Percentiles rank a stretch among this genome's conserved stretches.
These are phyloP conservation scores for Caenorhabditis sp. DNA, from an alignment of 2,888 invertebrate species.

Conservation along the genomic window DNA sequence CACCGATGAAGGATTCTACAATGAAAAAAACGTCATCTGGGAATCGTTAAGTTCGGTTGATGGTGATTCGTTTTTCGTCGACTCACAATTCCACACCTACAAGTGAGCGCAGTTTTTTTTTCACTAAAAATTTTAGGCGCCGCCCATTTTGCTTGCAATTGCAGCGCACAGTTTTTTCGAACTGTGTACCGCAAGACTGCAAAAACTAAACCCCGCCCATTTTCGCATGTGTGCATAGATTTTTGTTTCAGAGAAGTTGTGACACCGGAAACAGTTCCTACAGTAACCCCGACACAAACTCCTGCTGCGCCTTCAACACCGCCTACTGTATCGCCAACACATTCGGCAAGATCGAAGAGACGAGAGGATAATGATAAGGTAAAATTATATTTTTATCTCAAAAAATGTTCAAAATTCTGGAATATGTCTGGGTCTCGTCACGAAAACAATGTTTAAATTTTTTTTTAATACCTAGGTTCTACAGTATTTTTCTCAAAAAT, in stretches of 20 bases:
- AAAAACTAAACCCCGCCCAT: no score
- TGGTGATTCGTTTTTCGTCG: constrained; percentile 75
- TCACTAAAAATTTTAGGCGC: no score
- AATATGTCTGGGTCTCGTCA: no score
- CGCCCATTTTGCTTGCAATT: no score
- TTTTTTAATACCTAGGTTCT: no score
- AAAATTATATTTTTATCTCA: neutral
- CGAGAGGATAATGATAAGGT: neutral
- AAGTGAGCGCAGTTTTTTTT: no score
- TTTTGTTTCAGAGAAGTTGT: neutral
- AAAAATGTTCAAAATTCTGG: neutral
- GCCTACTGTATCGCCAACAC: neutral
- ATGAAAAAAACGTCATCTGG: constrained; percentile 75
- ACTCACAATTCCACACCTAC: constrained; percentile 72
- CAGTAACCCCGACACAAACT: neutral
- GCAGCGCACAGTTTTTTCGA: no score
- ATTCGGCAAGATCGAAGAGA: neutral
- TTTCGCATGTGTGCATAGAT: no score
- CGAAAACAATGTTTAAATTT: no score
- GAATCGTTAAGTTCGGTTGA: constrained; percentile 75
- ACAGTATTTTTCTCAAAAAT: no score
- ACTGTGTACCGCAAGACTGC: no score
- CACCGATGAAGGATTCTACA: constrained; percentile 76
- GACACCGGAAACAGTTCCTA: neutral
- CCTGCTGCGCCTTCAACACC: neutral